Percentiles rank a stretch among this genome's conserved stretches.
These are phyloP conservation scores for Atta cephalotes DNA, from an alignment of 1,140 invertebrate species.

Conservation along the genomic window DNA sequence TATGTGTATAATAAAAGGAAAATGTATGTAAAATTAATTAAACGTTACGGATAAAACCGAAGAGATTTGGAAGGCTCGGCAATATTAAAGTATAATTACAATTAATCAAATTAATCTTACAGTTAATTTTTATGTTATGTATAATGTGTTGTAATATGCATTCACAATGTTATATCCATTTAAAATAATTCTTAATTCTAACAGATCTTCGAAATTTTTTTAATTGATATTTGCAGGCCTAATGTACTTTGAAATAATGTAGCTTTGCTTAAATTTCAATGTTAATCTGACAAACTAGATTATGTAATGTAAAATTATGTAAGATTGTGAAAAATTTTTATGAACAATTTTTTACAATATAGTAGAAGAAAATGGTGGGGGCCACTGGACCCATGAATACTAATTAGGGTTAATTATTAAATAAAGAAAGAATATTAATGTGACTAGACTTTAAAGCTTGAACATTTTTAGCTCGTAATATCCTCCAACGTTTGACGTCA, in stretches of 20 bases:
- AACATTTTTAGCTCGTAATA: not conserved
- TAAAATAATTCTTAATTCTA: not conserved
- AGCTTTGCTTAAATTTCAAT: too few species aligned
- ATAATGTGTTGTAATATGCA: not conserved
- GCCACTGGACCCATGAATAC: too few species aligned
- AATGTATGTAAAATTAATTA: slow-evolving; percentile 27
- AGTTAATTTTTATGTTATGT: not conserved
- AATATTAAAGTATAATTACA: not conserved
- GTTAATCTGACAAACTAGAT: too few species aligned
- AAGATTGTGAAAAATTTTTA: too few species aligned
- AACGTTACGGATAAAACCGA: not conserved
- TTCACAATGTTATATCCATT: not conserved
- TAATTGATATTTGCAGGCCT: too few species aligned
- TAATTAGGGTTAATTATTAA: not conserved
- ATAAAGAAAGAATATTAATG: not conserved
- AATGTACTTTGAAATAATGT: too few species aligned
- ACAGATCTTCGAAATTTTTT: too few species aligned
- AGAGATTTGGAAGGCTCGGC: too few species aligned
- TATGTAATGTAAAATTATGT: too few species aligned
- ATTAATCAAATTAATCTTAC: not conserved
- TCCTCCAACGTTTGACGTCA: slow-evolving; percentile 32
- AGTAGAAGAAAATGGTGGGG: too few species aligned
- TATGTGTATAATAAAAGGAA: not conserved
- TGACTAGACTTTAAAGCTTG: not conserved
- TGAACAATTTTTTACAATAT: too few species aligned